Evolutionary conservation across 2,888 invertebrate genomes (phyloP).

Genomic region (Shargacucullia verbasci): DNA sequence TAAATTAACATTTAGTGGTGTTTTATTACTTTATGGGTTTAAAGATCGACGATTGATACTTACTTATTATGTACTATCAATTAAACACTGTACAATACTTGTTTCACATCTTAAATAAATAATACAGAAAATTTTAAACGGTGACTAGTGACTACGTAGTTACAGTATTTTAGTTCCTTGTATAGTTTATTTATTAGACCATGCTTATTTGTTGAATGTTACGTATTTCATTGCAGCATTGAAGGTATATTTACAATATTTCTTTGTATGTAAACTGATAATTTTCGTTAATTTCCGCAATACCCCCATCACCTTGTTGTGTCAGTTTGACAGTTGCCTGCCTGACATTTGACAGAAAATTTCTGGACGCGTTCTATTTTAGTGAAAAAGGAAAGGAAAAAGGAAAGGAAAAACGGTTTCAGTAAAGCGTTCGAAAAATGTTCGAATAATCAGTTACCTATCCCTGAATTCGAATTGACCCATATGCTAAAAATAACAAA

Average conservation of each 20-base stretch:
- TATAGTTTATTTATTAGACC: constrained; percentile 5
- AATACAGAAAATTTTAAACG: neutral
- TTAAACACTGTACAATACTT: neutral
- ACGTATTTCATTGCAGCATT: neutral
- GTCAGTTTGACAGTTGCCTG: neutral
- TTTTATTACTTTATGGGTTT: too few species aligned
- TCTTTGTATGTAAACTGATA: too few species aligned
- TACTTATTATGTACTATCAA: constrained; percentile 3
- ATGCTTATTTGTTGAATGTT: neutral
- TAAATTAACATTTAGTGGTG: too few species aligned
- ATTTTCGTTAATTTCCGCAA: neutral
- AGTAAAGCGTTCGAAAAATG: too few species aligned
- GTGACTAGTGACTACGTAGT: neutral
- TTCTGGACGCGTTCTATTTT: too few species aligned
- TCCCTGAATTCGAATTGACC: too few species aligned
- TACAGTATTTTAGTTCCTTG: constrained; percentile 9
- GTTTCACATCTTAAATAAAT: neutral
- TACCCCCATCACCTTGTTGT: too few species aligned
- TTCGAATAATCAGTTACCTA: too few species aligned
- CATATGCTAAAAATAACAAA: too few species aligned
- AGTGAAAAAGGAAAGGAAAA: too few species aligned
- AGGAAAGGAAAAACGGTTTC: too few species aligned
- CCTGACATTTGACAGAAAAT: too few species aligned
- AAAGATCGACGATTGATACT: neutral
- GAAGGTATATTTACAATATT: constrained; percentile 3